A percentile compares a stretch with the other conserved stretches of the same genome.
Evolutionary conservation across 1,140 invertebrate species (phyloP).

Genomic region (Drosophila kohkoa): DNA sequence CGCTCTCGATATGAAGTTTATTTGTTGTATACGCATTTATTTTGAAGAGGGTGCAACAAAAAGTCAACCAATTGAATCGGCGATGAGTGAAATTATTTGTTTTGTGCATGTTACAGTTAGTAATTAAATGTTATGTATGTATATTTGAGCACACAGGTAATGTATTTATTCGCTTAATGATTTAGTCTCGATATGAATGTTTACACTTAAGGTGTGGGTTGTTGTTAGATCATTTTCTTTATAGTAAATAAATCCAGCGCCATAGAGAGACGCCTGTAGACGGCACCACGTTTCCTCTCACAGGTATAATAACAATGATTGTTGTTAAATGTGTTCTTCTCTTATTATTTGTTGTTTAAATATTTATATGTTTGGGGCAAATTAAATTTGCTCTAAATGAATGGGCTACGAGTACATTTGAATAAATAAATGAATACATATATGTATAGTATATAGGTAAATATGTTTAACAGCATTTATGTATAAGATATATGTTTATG

Average conservation of each 20-base stretch:
- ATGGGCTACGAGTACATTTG: conserved; percentile 19
- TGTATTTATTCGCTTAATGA: conserved; percentile 18
- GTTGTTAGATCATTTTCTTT: conserved; percentile 9
- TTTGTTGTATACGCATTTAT: conserved; percentile 20
- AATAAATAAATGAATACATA: conserved; percentile 29
- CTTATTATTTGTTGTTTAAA: not conserved
- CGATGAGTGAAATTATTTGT: conserved; percentile 14
- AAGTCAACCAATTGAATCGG: conserved; percentile 5
- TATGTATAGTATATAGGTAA: conserved; percentile 14
- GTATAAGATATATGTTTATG: conserved; percentile 16
- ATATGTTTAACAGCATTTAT: conserved; percentile 54
- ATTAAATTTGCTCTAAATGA: conserved; percentile 37
- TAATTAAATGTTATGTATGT: conserved; percentile 18
- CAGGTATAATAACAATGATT: conserved; percentile 26
- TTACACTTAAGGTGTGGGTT: not conserved
- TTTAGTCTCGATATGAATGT: conserved; percentile 26
- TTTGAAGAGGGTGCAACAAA: conserved; percentile 14
- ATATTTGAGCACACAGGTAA: conserved; percentile 52
- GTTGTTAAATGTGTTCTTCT: conserved; percentile 14
- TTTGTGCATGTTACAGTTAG: conserved; percentile 19
- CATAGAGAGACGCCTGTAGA: conserved; percentile 19
- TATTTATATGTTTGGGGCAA: conserved; percentile 23
- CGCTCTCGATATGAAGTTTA: not conserved
- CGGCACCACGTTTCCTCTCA: conserved; percentile 32
- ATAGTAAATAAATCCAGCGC: conserved; percentile 18